phyloP scores from a whole-genome alignment of 2,888 invertebrate genomes.

The Drosophila sordidapex region DNA sequence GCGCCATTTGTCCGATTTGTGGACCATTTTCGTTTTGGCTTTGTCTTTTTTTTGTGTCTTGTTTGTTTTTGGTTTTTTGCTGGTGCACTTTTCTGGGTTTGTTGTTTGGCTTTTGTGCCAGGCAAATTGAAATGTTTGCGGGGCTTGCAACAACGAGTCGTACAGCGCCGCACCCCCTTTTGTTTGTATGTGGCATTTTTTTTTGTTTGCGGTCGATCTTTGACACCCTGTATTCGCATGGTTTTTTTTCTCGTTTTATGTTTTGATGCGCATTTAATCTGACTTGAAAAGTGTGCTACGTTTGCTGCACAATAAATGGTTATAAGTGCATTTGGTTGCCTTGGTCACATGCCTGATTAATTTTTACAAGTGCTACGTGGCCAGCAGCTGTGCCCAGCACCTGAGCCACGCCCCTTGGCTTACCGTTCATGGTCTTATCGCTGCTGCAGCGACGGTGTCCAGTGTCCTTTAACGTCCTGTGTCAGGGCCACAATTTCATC shows the following conservation, averaged over 20 bases:
- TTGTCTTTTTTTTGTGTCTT: conserved; percentile 16
- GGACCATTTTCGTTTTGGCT: conserved; percentile 68
- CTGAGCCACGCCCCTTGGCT: conserved; percentile 35
- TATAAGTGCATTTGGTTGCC: conserved; percentile 60
- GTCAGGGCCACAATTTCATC: conserved; percentile 77
- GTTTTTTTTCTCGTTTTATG: conserved; percentile 7
- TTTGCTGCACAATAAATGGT: conserved; percentile 25
- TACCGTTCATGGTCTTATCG: conserved; percentile 38
- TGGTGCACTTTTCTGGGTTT: conserved; percentile 41
- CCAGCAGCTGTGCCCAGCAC: conserved; percentile 19
- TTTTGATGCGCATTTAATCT: conserved; percentile 33
- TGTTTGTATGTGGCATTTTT: background rate
- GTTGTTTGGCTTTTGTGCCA: conserved; percentile 76
- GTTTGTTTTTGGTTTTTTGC: background rate
- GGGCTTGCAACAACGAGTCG: conserved; percentile 33
- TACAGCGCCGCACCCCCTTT: background rate
- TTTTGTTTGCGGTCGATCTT: conserved; percentile 70
- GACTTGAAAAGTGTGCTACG: conserved; percentile 26
- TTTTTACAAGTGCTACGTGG: conserved; percentile 66
- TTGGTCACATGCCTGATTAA: conserved; percentile 68
- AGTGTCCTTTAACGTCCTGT: conserved; percentile 35
- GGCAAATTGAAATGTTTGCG: conserved; percentile 80
- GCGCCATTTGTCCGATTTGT: conserved; percentile 79
- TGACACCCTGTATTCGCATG: conserved; percentile 77
- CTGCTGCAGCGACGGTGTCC: conserved; percentile 14